Percentiles rank a stretch among this genome's conserved stretches.
Evolutionary conservation across 2,113 vertebrate species (phyloP).

Genomic region (Mohoua ochrocephala): DNA sequence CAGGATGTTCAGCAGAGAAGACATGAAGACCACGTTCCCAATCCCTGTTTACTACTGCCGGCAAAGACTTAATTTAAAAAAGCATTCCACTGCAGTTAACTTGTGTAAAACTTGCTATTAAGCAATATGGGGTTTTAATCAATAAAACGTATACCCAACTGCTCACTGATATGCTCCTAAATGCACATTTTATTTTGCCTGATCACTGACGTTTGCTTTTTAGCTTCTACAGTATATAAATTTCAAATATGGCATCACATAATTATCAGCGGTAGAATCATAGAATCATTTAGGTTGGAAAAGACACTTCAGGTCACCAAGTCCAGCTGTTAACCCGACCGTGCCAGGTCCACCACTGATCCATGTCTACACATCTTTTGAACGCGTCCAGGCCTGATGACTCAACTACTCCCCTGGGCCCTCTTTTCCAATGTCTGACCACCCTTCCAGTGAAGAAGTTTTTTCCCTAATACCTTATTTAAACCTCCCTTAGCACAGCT

Average conservation of each 20-base stretch:
- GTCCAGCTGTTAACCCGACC: background rate
- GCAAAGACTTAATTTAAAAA: background rate
- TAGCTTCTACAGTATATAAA: background rate
- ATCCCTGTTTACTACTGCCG: background rate
- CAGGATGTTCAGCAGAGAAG: background rate
- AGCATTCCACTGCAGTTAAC: background rate
- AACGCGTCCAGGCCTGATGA: rapidly evolving
- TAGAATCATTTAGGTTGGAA: background rate
- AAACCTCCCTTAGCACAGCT: background rate
- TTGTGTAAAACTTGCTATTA: background rate
- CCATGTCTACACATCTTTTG: background rate
- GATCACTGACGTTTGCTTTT: background rate
- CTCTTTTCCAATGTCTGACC: background rate
- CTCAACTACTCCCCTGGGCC: background rate
- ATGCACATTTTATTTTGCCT: background rate
- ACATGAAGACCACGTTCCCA: background rate
- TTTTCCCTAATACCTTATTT: background rate
- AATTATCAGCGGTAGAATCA: background rate
- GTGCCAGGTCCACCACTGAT: background rate
- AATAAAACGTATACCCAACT: background rate
- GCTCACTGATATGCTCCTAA: background rate
- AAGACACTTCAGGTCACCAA: background rate
- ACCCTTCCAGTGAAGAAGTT: background rate
- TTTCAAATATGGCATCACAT: background rate
- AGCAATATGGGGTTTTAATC: background rate